Base-by-base conservation (phyloP, 2,113 vertebrate genomes). In the Crotalus helleri region DNA sequence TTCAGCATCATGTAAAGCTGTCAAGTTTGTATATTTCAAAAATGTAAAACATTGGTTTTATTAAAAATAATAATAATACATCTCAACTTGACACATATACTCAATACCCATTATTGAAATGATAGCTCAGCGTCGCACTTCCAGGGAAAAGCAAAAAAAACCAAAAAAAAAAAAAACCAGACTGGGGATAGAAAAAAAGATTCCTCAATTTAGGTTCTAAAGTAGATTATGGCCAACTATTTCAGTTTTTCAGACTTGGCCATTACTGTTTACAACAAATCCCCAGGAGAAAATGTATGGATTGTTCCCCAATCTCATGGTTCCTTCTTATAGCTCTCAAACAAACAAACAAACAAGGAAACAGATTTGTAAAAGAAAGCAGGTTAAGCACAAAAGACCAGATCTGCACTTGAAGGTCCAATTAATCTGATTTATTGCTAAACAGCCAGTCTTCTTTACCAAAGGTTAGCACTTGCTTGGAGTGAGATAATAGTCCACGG, bases 81-180 rank as follows among this genome's bases (percentile, higher is more conserved):
- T 96, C 93, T 96, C 92, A 94, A 95, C 95, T 96, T 96, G 96
- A 97, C 96, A 97, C 95, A 95, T 90, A 93, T 96, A 97, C 95
- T 97, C 95, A 97, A 97, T 97, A 95, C 95, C 95, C 94, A 95
- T 96, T 97, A 96, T 96, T 97, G 96, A 96, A 97, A 97, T 96
- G 96, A 94, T 95, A 97, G 96, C 93, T 96, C 96, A 94, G 95
- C 95, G 93, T 95, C 95, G 92, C 96, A 91, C 92, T 89, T 95
- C 94, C 94, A 95, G 95, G 96, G 94, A 93, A 95, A 96, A 74
- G 64, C 1, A 1, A 6, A 15, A 74, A 5, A n/a, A 15, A n/a
- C n/a, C 4, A 0, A 15, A 33, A 44, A 44, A 2, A 74, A 3
- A 39, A 3, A 39, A 39, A 39, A 3, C 3, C 0, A 23, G n/a